Conservation (phyloP, 2,888 invertebrate genomes). For the Caenorhabditis sulstoni region DNA sequence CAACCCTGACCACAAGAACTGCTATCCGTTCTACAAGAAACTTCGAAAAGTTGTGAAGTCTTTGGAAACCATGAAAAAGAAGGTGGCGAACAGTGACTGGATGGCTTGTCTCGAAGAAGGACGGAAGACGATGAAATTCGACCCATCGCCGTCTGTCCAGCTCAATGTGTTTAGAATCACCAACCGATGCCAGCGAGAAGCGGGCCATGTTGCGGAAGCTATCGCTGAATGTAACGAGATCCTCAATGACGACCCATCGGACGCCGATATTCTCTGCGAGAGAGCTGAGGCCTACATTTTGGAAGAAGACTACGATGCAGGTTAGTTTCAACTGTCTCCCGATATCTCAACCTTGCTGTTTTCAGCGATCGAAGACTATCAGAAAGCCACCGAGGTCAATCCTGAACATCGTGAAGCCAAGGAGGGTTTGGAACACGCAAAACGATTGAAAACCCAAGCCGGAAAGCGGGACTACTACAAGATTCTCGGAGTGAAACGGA, state of each 20-base stretch:
- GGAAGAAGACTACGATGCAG: slow-evolving; percentile 93
- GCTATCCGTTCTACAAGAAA: slow-evolving; percentile 96
- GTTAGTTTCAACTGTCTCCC: slow-evolving; percentile 73
- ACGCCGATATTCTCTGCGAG: slow-evolving; percentile 89
- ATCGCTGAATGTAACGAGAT: slow-evolving; percentile 88
- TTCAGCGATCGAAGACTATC: slow-evolving; percentile 90
- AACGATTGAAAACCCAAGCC: slow-evolving; percentile 92
- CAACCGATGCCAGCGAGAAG: slow-evolving; percentile 87
- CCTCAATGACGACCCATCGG: slow-evolving; percentile 86
- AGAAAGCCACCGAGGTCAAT: slow-evolving; percentile 90
- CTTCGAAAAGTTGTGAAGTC: slow-evolving; percentile 89
- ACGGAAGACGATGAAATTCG: slow-evolving; percentile 84
- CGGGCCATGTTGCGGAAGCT: slow-evolving; percentile 87
- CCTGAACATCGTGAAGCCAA: slow-evolving; percentile 88
- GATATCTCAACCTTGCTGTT: slow-evolving; percentile 24
- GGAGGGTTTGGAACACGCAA: slow-evolving; percentile 91
- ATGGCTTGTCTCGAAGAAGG: slow-evolving; percentile 86
- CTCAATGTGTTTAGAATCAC: slow-evolving; percentile 86
- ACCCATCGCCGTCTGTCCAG: slow-evolving; percentile 84
- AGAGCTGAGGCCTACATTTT: slow-evolving; percentile 92
- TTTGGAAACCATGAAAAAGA: slow-evolving; percentile 62
- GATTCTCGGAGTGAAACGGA: slow-evolving; percentile 91
- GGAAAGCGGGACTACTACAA: slow-evolving; percentile 97
- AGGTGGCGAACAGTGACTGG: slow-evolving; percentile 81
- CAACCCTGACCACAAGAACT: slow-evolving; percentile 97